Percentiles rank a stretch among this genome's conserved stretches.
Evolutionary conservation across 2,113 vertebrate species (phyloP).

Genomic region (Myxocyprinus asiaticus): DNA sequence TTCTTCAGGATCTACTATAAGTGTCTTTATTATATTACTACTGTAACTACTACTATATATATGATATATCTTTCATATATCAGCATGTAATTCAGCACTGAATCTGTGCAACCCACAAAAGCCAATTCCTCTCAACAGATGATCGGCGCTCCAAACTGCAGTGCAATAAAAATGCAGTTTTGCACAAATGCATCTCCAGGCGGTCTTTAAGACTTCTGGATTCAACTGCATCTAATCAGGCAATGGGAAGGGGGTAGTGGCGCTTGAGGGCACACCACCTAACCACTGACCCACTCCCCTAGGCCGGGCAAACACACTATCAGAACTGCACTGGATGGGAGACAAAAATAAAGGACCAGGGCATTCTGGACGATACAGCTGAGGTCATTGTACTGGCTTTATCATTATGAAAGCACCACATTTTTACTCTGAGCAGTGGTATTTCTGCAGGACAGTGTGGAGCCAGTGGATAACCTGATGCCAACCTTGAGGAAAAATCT

Average conservation of each 20-base stretch:
- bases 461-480: slow-evolving; percentile 51
- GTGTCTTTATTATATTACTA: background rate
- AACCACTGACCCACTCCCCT: slow-evolving; percentile 19
- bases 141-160: slow-evolving; percentile 46
- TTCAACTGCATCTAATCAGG: slow-evolving; percentile 51
- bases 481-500: slow-evolving; percentile 38
- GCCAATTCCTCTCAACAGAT: slow-evolving; percentile 35
- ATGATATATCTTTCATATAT: background rate
- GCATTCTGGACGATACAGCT: background rate
- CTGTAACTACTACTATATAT: background rate
- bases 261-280: slow-evolving; percentile 32
- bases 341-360: background rate
- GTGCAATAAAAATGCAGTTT: slow-evolving; percentile 60
- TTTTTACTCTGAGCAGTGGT: background rate
- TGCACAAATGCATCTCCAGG: slow-evolving; percentile 55
- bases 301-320: slow-evolving; percentile 36
- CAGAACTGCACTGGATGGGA: slow-evolving; percentile 1
- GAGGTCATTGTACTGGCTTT: background rate
- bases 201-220: slow-evolving; percentile 50
- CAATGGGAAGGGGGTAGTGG: slow-evolving; percentile 31
- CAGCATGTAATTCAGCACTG: background rate
- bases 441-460: slow-evolving; percentile 43
- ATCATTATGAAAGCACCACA: slow-evolving; percentile 11
- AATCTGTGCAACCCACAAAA: background rate
- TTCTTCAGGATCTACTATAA: slow-evolving; percentile 25